Evolutionary conservation across 2,113 vertebrate genomes (phyloP), one percentile per base, ranked within the genome.

Genomic region (Anseranas semipalmata): DNA sequence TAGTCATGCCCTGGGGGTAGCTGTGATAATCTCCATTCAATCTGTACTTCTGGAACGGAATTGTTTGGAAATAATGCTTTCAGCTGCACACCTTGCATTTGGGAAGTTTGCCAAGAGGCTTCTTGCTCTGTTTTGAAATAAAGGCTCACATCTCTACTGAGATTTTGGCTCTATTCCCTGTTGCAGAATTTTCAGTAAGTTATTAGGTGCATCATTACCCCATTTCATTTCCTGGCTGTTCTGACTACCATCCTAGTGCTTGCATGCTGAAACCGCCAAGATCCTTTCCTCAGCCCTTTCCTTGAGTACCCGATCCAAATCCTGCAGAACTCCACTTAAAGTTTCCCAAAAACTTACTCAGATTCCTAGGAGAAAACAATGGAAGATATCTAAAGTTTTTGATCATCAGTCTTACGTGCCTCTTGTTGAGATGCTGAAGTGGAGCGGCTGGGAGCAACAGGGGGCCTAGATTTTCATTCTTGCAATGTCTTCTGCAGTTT

Each of bases 191-290:
- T 93, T 93, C 95, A 94, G 95, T 95, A 89, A 95, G 93, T 96
- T 96, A 96, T 97, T 95, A 95, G 96, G 94, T 97, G 96, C 91
- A 96, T 93, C 93, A 93, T 95, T 95, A 95, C 87, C 41, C 89
- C 71, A 89, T 83, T 96, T 95, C 93, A 95, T 96, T 96, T 96
- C 89, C 95, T 95, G 93, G 71, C 89, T 95, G 58, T 55, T 97
- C 87, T 66, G 71, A 87, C 87, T 96, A 92, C 84, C 82, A 91
- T 83, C 59, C 77, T 87, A 41, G 25, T 66, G 45, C 53, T 82
- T 66, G 37, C 33, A 62, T 12, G 46, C 50, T 33, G 70, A 89
- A 95, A 65, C 46, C 0, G 2, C 89, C 84, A 85, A 76, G 84
- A 80, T 18, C 20, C 63, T 93, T 89, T 78, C 58, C 80, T 85